Percentiles rank a stretch among this genome's conserved stretches.
Conservation (phyloP, 2,113 vertebrate genomes). For the Anhinga anhinga region DNA sequence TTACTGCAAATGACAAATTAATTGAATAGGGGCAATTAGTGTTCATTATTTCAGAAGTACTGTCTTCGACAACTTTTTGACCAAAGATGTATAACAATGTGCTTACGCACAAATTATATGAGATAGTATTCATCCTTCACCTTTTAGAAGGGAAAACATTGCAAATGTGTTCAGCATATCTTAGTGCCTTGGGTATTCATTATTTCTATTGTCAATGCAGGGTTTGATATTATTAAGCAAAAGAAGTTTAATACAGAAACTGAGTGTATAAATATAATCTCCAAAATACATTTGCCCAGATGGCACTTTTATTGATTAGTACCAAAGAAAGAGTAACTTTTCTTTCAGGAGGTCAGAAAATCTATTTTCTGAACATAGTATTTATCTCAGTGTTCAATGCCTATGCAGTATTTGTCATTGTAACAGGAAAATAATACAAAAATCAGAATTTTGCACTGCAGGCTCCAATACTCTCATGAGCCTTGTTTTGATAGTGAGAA, state of each 20-base stretch:
- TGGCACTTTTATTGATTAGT: not conserved
- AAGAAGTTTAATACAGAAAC: not conserved
- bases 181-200: not conserved
- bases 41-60: not conserved
- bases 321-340: not conserved
- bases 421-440: not conserved
- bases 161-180: not conserved
- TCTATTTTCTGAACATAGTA: not conserved
- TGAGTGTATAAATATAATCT: not conserved
- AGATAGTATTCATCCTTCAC: not conserved
- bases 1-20: not conserved
- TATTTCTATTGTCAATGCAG: not conserved
- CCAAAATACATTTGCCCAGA: not conserved
- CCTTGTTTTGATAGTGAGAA: not conserved
- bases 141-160: not conserved
- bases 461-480: not conserved
- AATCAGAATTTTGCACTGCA: not conserved
- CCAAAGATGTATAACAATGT: not conserved
- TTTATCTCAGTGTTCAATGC: not conserved
- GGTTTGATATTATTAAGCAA: not conserved
- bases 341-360: not conserved
- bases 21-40: not conserved
- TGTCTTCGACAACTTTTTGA: not conserved
- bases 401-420: not conserved
- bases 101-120: not conserved